Percentiles rank a stretch among this genome's conserved stretches.
Conservation (phyloP, 2,888 invertebrate species). For the Drosophila tripunctata region DNA sequence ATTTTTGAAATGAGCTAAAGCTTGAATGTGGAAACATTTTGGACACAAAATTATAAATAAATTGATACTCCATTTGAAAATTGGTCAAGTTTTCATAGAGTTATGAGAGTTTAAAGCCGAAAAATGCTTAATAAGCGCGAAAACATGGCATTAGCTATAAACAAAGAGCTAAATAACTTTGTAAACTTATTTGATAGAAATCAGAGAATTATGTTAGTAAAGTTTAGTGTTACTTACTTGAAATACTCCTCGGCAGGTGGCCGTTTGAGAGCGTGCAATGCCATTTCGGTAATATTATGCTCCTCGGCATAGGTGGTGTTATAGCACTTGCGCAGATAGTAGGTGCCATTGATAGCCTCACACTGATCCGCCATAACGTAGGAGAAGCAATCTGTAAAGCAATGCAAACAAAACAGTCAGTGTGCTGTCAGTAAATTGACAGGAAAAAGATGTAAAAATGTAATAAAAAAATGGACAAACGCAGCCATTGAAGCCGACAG, state of each 20-base stretch:
- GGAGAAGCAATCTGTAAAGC: slow-evolving; percentile 88
- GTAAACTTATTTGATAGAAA: background rate
- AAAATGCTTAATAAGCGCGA: too few species aligned
- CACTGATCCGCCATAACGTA: slow-evolving; percentile 88
- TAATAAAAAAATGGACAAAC: slow-evolving; percentile 10
- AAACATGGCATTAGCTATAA: too few species aligned
- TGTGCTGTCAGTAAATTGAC: slow-evolving; percentile 30
- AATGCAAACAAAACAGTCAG: background rate
- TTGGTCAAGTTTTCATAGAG: background rate
- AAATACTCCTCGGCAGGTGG: slow-evolving; percentile 91
- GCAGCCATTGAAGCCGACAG: slow-evolving; percentile 11
- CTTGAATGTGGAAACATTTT: background rate
- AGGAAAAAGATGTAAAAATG: background rate
- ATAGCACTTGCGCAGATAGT: slow-evolving; percentile 87
- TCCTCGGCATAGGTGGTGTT: slow-evolving; percentile 86
- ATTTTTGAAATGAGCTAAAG: background rate
- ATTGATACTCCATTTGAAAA: background rate
- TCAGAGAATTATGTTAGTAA: background rate
- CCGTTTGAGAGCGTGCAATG: slow-evolving; percentile 86
- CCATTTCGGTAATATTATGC: slow-evolving; percentile 86
- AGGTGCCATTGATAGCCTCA: slow-evolving; percentile 87
- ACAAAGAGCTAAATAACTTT: too few species aligned
- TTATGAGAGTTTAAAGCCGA: background rate
- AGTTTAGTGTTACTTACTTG: slow-evolving; percentile 85
- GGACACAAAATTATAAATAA: background rate